phyloP scores from a whole-genome alignment of 2,113 vertebrate species.

The Leptobrachium ailaonicum region DNA sequence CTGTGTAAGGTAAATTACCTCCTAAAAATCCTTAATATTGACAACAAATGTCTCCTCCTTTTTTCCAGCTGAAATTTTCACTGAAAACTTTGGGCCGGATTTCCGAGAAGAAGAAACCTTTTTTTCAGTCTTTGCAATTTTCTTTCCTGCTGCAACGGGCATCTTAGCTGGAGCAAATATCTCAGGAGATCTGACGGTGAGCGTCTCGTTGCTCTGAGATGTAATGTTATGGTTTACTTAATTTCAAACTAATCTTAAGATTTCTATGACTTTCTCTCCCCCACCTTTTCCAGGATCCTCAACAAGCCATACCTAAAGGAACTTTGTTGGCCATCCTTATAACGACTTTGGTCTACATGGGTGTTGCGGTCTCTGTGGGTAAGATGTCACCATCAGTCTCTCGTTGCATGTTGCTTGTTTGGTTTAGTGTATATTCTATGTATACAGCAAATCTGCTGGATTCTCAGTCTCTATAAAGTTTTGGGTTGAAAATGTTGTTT shows the following conservation, averaged over 20 bases:
- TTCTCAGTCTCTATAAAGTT: too few species aligned
- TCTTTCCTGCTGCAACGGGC: conserved; percentile 97
- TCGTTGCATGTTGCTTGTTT: too few species aligned
- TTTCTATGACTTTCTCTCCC: too few species aligned
- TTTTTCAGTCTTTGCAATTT: conserved; percentile 95
- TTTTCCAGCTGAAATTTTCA: conserved; percentile 81
- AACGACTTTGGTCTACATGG: conserved; percentile 89
- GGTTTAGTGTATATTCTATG: too few species aligned
- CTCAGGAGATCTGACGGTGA: conserved; percentile 95
- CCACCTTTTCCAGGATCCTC: conserved; percentile 79
- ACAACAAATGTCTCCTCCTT: not conserved
- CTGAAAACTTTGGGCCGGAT: conserved; percentile 92
- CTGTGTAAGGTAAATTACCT: too few species aligned
- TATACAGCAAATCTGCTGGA: too few species aligned
- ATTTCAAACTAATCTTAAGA: too few species aligned
- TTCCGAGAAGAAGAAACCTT: conserved; percentile 81
- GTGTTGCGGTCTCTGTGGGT: conserved; percentile 93
- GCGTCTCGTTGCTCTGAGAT: conserved; percentile 54
- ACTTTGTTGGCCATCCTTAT: conserved; percentile 93
- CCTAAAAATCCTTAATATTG: too few species aligned
- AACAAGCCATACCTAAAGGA: conserved; percentile 93
- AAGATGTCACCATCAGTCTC: conserved; percentile 41
- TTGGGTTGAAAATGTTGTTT: too few species aligned
- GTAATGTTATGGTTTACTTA: too few species aligned
- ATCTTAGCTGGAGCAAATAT: conserved; percentile 98